Percentiles rank a stretch among this genome's conserved stretches.
Evolutionary conservation across 2,113 vertebrate species (phyloP).

Genomic region (chimpanzee (Pan troglodytes)): DNA sequence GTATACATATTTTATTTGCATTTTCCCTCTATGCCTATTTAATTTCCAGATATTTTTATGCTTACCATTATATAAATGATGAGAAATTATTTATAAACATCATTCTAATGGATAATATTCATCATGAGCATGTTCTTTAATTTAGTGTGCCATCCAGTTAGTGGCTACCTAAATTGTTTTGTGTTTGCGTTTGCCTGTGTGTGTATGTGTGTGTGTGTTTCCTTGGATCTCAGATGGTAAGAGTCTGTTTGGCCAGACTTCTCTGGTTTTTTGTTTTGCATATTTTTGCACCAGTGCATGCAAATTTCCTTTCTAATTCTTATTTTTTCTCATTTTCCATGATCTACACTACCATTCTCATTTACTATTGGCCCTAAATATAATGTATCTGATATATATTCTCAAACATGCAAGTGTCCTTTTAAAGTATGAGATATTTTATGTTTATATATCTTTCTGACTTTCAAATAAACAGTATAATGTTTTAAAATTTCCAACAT

Average conservation of each 20-base stretch:
- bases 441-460: background rate
- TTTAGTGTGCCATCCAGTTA: background rate
- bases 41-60: background rate
- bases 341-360: background rate
- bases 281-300: background rate
- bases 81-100: background rate
- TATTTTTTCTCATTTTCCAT: background rate
- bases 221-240: background rate
- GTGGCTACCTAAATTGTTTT: background rate
- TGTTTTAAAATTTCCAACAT: background rate
- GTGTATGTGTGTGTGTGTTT: background rate
- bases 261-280: background rate
- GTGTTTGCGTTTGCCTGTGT: background rate
- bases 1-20: background rate
- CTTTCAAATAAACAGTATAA: background rate
- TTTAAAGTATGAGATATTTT: background rate
- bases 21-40: slow-evolving; percentile 28
- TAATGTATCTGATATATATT: background rate
- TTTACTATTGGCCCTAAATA: background rate
- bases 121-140: background rate
- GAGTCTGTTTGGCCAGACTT: background rate
- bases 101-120: background rate
- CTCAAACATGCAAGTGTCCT: background rate
- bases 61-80: background rate
- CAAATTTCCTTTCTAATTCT: background rate